Conservation (phyloP, 30 jellyfish, hydroid and myxozoan genomes). For the Rhopilema esculentum region DNA sequence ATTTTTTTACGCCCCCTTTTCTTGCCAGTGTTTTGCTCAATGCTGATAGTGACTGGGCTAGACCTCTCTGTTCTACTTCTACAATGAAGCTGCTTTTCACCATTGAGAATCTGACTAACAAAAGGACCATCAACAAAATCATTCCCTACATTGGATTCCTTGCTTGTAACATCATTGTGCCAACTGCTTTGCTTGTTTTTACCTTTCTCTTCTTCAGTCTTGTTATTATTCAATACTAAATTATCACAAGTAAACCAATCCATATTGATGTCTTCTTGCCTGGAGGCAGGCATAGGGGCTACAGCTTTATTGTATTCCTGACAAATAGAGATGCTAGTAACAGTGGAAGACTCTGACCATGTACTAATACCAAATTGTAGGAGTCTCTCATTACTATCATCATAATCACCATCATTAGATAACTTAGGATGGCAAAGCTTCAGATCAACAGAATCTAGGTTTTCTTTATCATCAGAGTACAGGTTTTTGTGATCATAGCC, state of each 20-base stretch:
- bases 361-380: not conserved
- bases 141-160: not conserved
- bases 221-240: not conserved
- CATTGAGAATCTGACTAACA: not conserved
- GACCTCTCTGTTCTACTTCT: not conserved
- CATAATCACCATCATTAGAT: not conserved
- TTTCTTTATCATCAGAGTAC: slow-evolving; percentile 25
- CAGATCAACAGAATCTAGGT: not conserved
- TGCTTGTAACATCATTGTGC: not conserved
- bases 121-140: not conserved
- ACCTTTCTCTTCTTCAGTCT: not conserved
- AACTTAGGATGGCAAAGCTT: not conserved
- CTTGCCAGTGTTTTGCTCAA: slow-evolving; percentile 67
- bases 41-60: slow-evolving; percentile 28
- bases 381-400: no score
- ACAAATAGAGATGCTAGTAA: not conserved
- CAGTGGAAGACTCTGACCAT: not conserved
- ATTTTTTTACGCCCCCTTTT: slow-evolving; percentile 72
- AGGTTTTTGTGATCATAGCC: no score
- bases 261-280: not conserved
- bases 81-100: slow-evolving; percentile 5
- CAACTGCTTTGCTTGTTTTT: not conserved
- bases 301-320: not conserved
- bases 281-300: not conserved
- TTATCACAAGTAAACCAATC: not conserved